These are phyloP conservation scores for Pseudopodoces humilis DNA, from an alignment of 2,113 vertebrate genomes.

Conservation along the genomic window DNA sequence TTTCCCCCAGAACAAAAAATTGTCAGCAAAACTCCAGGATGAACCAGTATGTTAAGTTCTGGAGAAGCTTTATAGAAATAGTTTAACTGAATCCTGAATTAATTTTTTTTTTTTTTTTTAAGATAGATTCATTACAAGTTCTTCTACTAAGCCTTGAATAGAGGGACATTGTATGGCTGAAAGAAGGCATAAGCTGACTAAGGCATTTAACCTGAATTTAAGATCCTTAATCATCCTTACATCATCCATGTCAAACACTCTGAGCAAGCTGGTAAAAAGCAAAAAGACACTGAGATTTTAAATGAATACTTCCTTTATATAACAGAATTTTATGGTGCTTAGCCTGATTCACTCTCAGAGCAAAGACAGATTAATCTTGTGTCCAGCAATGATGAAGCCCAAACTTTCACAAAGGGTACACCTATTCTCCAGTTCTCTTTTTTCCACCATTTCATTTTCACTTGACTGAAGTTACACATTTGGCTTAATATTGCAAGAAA, in stretches of 20 bases:
- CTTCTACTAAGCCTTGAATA: conserved; percentile 10
- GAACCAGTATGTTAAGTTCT: not conserved
- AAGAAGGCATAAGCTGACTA: conserved; percentile 24
- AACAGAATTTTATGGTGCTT: not conserved
- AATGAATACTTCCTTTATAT: conserved; percentile 30
- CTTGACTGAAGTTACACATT: not conserved
- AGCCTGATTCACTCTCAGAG: not conserved
- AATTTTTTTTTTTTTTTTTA: not conserved
- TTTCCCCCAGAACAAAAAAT: not conserved
- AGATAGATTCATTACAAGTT: not conserved
- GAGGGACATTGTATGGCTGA: not conserved
- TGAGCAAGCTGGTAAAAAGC: not conserved
- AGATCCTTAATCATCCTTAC: conserved; percentile 43
- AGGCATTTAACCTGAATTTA: conserved; percentile 32
- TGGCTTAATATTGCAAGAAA: not conserved
- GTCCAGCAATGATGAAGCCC: not conserved
- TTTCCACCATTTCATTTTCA: not conserved
- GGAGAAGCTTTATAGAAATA: not conserved
- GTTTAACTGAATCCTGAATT: not conserved
- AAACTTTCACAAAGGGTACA: not conserved
- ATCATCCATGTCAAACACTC: not conserved
- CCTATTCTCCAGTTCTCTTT: not conserved
- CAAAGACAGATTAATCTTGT: not conserved
- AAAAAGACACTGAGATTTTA: conserved; percentile 12
- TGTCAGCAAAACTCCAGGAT: not conserved